These are phyloP conservation scores for Acridotheres tristis DNA, from an alignment of 2,797 vertebrate genomes.

Conservation along the genomic window DNA sequence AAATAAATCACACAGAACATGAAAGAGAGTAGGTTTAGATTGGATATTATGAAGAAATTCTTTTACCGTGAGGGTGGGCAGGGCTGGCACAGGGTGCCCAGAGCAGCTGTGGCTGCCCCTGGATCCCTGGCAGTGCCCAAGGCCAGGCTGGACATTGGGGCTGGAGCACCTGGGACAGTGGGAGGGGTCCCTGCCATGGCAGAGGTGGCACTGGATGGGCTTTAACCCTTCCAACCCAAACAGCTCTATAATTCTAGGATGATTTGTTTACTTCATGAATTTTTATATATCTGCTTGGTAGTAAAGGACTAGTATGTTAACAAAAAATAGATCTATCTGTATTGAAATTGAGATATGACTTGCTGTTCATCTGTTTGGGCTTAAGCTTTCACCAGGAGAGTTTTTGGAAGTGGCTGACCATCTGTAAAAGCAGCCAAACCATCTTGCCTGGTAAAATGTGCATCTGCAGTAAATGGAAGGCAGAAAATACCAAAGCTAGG, in stretches of 20 bases:
- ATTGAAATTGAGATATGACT: not conserved
- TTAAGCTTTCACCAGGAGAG: not conserved
- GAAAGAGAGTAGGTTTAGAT: not conserved
- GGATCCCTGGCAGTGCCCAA: not conserved
- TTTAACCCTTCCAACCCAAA: not conserved
- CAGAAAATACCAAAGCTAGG: not conserved
- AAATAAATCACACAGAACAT: not conserved
- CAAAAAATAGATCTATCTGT: not conserved
- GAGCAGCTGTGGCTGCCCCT: not conserved
- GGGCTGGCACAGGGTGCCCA: not conserved
- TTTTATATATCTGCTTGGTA: not conserved
- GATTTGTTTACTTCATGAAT: not conserved
- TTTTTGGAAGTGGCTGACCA: not conserved
- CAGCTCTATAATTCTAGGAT: not conserved
- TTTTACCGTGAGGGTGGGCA: not conserved
- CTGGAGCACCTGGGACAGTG: not conserved
- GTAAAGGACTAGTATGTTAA: not conserved
- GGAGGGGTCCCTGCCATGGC: not conserved
- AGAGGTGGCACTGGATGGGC: fast-evolving
- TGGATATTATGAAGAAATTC: not conserved
- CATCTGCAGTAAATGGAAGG: not conserved
- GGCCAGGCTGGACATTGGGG: not conserved
- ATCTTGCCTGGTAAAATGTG: not conserved
- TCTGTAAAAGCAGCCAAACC: not conserved
- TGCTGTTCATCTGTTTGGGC: not conserved